Evolutionary conservation across 2,113 vertebrate species (phyloP).

Genomic region (Lepus americanus): DNA sequence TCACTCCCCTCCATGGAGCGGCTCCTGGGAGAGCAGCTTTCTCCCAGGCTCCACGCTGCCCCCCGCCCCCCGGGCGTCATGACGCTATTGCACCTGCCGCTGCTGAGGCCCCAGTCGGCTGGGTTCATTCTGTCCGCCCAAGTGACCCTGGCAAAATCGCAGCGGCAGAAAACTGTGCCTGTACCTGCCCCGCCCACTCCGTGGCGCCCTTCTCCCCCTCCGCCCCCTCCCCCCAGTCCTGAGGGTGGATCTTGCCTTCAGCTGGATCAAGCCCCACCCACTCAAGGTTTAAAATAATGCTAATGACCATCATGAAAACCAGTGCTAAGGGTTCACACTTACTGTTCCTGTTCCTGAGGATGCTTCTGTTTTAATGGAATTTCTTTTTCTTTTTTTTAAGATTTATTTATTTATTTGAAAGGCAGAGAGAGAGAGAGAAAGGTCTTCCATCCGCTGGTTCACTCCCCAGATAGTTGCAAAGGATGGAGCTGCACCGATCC

Average conservation of each 20-base stretch:
- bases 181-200: fast-evolving
- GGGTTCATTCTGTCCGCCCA: neutral
- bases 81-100: too few relatives aligned
- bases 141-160: neutral
- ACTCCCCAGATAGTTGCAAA: too few relatives aligned
- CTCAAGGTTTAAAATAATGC: slow-evolving; percentile 18
- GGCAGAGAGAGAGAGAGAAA: too few relatives aligned
- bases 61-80: neutral
- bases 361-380: slow-evolving; percentile 32
- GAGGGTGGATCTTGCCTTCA: neutral
- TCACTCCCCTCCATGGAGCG: neutral
- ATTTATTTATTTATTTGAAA: too few relatives aligned
- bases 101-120: fast-evolving
- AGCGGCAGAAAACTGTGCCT: neutral
- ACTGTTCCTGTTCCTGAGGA: neutral
- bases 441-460: too few relatives aligned
- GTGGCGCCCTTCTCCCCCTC: fast-evolving
- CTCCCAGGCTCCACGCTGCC: neutral
- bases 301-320: neutral
- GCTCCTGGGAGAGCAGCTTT: neutral
- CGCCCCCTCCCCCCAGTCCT: neutral
- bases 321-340: neutral
- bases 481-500: too few relatives aligned
- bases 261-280: neutral
- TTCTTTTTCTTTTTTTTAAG: too few relatives aligned